Evolutionary conservation across 2,113 vertebrate species (phyloP), one percentile per base, ranked within the genome.

Genomic region (Osmerus mordax): DNA sequence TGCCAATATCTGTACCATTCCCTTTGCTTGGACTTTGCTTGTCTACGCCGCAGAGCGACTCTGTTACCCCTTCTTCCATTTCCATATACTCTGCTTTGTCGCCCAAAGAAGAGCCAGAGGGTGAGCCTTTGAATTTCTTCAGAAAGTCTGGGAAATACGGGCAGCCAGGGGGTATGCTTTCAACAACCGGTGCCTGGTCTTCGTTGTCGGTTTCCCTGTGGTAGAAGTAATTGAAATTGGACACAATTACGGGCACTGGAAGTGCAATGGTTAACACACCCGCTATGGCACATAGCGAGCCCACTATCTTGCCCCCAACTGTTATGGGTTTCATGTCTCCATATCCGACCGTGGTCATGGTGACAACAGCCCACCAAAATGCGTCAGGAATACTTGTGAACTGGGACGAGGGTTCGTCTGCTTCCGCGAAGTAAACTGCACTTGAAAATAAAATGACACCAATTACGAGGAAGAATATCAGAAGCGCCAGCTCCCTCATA

Each of bases 161-260:
- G 75, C 95, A 97, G 51, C 92, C 94, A 1, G 93, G 95, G 73
- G 96, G 95, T 65, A 94, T 89, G 65, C 94, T 95, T 83, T 96
- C 93, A 32, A 94, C 94, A 81, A 92, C 81, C 74, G 91, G 94
- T 0, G 94, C 71, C 90, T 96, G 95, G 55, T 98, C 96, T 36
- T 99, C 96, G 18, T 95, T 98, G 64, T 98, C 97, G 15, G 97
- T 98, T 88, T 99, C 96, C 89, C 97, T 87, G 86, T 99, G 97
- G 88, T 99, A 99, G 87, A 99, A 99, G 91, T 99, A 99, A 90
- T 99, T 99, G 89, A 99, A 99, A 93, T 99, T 99, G 89, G 97
- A 99, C 81, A 99, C 97, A 81, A 99, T 99, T 86, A 99, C 97
- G 65, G 97, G 97, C 85, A 99, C 97, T 65, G 97, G 97, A 71